Evolutionary conservation across 2,888 invertebrate species (phyloP).

Genomic region (Brachyopa scutellaris): DNA sequence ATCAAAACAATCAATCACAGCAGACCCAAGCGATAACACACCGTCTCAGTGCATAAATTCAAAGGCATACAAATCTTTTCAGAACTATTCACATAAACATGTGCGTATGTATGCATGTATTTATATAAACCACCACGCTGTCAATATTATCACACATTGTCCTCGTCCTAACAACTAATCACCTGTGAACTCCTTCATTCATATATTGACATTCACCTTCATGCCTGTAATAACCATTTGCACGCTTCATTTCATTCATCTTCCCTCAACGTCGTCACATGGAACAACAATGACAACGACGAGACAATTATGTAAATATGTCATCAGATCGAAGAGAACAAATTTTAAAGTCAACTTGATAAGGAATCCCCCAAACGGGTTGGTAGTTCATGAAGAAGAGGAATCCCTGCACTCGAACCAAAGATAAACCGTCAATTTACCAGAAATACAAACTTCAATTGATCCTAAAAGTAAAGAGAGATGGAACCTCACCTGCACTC

Average conservation of each 20-base stretch:
- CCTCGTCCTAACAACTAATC: constrained; percentile 46
- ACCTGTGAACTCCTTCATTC: constrained; percentile 49
- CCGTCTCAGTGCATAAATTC: constrained; percentile 15
- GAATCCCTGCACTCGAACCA: constrained; percentile 32
- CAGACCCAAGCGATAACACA: constrained; percentile 2
- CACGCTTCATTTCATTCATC: constrained; percentile 54
- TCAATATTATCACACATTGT: constrained; percentile 38
- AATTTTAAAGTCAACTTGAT: constrained; percentile 61
- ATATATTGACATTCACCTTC: constrained; percentile 53
- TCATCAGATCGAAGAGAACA: constrained; percentile 25
- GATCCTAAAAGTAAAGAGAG: constrained; percentile 31
- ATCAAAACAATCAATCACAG: constrained; percentile 44
- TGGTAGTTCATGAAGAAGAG: constrained; percentile 32
- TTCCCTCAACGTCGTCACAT: constrained; percentile 12
- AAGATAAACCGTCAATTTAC: constrained; percentile 54
- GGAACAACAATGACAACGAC: not conserved
- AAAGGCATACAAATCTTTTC: constrained; percentile 14
- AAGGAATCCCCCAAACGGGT: not conserved
- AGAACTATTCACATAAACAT: not conserved
- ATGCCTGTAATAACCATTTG: constrained; percentile 52
- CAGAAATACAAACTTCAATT: constrained; percentile 54
- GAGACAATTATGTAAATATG: constrained; percentile 69
- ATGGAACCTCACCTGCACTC: constrained; percentile 79
- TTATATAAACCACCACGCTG: not conserved
- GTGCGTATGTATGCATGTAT: too few relatives aligned